A percentile compares a stretch with the other conserved stretches of the same genome.
Evolutionary conservation across 2,113 vertebrate genomes (phyloP).

Genomic region (Illadopsis cleaveri): DNA sequence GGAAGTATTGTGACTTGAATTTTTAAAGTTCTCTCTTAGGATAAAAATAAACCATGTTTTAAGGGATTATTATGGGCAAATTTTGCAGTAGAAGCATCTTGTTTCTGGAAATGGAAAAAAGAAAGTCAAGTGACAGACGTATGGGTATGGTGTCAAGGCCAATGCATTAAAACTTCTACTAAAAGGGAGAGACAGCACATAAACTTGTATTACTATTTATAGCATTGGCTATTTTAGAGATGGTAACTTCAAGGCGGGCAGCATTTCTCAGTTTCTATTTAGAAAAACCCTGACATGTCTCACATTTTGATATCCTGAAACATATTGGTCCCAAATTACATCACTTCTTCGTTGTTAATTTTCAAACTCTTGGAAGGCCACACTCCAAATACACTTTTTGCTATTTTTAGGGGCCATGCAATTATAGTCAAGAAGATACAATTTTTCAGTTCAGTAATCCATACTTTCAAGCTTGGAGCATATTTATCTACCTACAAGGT

Average conservation of each 20-base stretch:
- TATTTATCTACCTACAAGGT: neutral
- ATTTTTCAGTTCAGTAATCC: constrained; percentile 59
- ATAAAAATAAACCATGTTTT: neutral
- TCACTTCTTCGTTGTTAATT: neutral
- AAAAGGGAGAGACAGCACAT: neutral
- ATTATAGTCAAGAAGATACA: constrained; percentile 33
- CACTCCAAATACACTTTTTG: neutral
- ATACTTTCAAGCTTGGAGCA: neutral
- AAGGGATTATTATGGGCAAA: neutral
- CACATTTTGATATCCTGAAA: neutral
- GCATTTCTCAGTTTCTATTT: neutral
- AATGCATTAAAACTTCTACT: neutral
- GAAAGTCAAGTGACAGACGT: neutral
- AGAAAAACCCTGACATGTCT: constrained; percentile 5
- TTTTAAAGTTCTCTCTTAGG: neutral
- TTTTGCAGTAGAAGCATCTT: neutral
- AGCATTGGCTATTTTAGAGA: neutral
- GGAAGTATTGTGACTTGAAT: neutral
- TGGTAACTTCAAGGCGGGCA: neutral
- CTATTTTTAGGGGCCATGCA: constrained; percentile 16
- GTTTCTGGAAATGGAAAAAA: neutral
- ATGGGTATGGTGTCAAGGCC: neutral
- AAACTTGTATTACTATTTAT: neutral
- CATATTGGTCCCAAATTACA: neutral
- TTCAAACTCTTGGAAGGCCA: neutral